phyloP scores from a whole-genome alignment of 2,888 invertebrate genomes.

The Cheilosia soror region DNA sequence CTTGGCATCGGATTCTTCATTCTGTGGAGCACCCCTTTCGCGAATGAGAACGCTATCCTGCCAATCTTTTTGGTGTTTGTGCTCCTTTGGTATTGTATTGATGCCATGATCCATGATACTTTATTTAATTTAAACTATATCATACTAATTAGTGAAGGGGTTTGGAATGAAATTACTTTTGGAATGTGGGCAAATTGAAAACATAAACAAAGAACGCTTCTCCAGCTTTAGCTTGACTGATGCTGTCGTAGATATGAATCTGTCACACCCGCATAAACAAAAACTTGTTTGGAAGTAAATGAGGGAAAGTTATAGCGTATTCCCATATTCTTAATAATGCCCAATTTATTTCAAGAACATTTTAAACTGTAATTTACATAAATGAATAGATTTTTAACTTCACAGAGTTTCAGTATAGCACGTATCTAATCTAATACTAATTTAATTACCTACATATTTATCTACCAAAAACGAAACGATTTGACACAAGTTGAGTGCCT shows the following conservation, averaged over 20 bases:
- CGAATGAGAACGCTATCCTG: conserved; percentile 61
- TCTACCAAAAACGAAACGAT: too few species aligned
- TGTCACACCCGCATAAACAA: conserved; percentile 16
- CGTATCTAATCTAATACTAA: too few species aligned
- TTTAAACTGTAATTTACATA: neutral
- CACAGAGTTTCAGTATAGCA: too few species aligned
- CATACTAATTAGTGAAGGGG: conserved; percentile 24
- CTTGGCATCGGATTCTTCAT: conserved; percentile 40
- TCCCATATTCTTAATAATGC: neutral
- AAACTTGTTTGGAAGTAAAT: conserved; percentile 21
- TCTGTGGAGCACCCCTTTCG: conserved; percentile 16
- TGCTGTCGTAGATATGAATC: conserved; percentile 1
- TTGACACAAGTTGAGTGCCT: too few species aligned
- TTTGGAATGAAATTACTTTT: conserved; percentile 1
- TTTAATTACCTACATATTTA: too few species aligned
- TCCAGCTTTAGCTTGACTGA: neutral
- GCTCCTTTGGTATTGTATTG: conserved; percentile 20
- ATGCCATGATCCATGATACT: conserved; percentile 54
- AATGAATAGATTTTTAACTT: neutral
- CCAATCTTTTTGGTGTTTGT: conserved; percentile 47
- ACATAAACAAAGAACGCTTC: conserved; percentile 52
- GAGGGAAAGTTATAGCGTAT: neutral
- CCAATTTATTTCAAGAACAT: too few species aligned
- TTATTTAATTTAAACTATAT: conserved; percentile 13
- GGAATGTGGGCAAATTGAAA: conserved; percentile 28